phyloP scores from a whole-genome alignment of 2,797 vertebrate species.

The Cyclura pinguis region DNA sequence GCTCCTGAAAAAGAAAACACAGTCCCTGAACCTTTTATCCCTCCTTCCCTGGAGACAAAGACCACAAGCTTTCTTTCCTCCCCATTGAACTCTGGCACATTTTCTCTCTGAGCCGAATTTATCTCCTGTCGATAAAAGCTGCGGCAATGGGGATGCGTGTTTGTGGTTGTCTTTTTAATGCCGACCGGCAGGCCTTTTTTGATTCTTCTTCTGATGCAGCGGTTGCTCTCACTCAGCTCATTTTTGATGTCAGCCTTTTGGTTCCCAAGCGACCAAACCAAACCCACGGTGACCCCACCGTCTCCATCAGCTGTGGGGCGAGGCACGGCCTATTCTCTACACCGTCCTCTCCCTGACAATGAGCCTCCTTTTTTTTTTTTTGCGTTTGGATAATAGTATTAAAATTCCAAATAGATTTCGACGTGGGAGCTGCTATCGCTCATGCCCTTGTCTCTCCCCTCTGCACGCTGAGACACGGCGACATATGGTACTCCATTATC shows the following conservation, averaged over 20 bases:
- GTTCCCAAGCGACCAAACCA: constrained; percentile 42
- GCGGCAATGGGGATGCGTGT: neutral
- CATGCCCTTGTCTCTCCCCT: constrained; percentile 58
- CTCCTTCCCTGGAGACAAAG: neutral
- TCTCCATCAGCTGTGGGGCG: too few relatives aligned
- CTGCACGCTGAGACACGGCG: constrained; percentile 73
- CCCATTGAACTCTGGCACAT: neutral
- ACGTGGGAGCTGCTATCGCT: constrained; percentile 68
- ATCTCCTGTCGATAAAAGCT: neutral
- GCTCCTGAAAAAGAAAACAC: neutral
- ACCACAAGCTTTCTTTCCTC: too few relatives aligned
- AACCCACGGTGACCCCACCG: too few relatives aligned
- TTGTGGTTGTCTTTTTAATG: too few relatives aligned
- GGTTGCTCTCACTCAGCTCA: constrained; percentile 5
- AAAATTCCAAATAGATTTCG: constrained; percentile 80
- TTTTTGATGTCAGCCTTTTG: constrained; percentile 29
- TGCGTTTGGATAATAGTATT: constrained; percentile 82
- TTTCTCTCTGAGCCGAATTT: neutral
- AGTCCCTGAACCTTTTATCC: too few relatives aligned
- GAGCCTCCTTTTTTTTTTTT: constrained; percentile 56
- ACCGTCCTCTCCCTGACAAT: constrained; percentile 75
- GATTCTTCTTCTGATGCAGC: too few relatives aligned
- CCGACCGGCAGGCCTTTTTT: too few relatives aligned
- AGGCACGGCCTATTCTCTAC: constrained; percentile 31
- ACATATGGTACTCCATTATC: constrained; percentile 80